Percentiles rank a stretch among this genome's conserved stretches.
Evolutionary conservation across 2,113 vertebrate species (phyloP).

Genomic region (Gobio gobio): DNA sequence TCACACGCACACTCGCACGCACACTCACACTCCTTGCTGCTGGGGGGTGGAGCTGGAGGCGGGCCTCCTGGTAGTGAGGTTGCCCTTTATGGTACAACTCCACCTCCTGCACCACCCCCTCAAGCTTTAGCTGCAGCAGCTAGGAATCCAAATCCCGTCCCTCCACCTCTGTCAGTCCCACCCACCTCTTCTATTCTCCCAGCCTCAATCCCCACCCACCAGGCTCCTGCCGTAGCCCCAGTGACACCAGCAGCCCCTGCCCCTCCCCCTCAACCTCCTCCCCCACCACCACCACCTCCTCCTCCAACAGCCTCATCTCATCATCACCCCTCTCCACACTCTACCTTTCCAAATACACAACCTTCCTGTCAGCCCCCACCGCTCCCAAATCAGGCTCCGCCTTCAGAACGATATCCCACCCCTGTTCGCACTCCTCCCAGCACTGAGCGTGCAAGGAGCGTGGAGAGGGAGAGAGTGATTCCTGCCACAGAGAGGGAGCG

Average conservation of each 20-base stretch:
- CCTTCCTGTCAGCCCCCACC: conserved; percentile 74
- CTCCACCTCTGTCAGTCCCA: conserved; percentile 72
- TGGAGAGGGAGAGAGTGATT: conserved; percentile 68
- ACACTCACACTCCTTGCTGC: conserved; percentile 77
- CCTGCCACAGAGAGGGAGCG: conserved; percentile 70
- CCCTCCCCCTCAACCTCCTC: conserved; percentile 65
- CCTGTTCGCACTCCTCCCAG: conserved; percentile 75
- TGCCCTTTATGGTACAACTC: conserved; percentile 76
- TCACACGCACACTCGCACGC: conserved; percentile 72
- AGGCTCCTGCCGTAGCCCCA: conserved; percentile 63
- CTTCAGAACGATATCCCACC: conserved; percentile 80
- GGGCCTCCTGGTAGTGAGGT: conserved; percentile 71
- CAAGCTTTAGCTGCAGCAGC: conserved; percentile 67
- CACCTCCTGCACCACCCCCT: conserved; percentile 69
- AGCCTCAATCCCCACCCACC: conserved; percentile 62
- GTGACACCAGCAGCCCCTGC: conserved; percentile 75
- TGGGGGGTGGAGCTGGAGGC: conserved; percentile 67
- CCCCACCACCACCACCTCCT: conserved; percentile 55
- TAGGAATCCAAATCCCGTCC: conserved; percentile 72
- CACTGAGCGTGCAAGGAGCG: conserved; percentile 67
- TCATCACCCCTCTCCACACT: conserved; percentile 72
- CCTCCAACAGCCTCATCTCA: conserved; percentile 57
- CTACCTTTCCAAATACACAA: conserved; percentile 74
- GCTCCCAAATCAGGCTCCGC: conserved; percentile 64
- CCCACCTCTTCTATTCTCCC: conserved; percentile 65